Percentiles rank a stretch among this genome's conserved stretches.
Conservation (phyloP, 1,140 invertebrate genomes). For the Brachionus paranguensis region DNA sequence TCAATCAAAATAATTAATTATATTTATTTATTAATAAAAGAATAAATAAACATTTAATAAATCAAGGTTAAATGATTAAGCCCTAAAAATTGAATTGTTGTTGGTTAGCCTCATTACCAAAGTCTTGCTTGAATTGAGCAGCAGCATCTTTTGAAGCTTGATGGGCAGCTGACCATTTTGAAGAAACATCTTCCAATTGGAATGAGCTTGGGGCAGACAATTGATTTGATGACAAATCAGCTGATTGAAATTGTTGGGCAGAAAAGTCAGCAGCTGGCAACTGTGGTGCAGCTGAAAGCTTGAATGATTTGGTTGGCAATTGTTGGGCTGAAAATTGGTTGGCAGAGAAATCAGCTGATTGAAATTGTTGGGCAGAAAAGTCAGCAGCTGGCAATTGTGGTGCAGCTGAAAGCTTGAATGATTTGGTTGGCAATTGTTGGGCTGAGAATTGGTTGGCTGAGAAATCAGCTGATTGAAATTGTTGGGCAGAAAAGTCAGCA, state of each 20-base stretch:
- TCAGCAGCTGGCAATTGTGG: not conserved
- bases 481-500: not conserved
- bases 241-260: not conserved
- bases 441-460: not conserved
- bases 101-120: not conserved
- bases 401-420: not conserved
- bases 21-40: too few species aligned
- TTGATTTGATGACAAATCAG: not conserved
- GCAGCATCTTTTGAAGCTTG: not conserved
- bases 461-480: not conserved
- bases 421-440: not conserved
- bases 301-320: not conserved
- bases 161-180: not conserved
- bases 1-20: too few species aligned
- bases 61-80: too few species aligned
- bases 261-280: not conserved
- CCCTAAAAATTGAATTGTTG: not conserved
- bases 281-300: not conserved
- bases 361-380: too few species aligned
- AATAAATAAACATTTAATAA: too few species aligned
- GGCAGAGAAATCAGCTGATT: too few species aligned
- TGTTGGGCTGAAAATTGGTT: too few species aligned
- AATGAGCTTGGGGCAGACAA: constrained; percentile 2
- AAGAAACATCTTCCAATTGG: not conserved
- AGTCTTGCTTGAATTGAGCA: not conserved